Evolutionary conservation across 2,888 invertebrate genomes (phyloP).

Genomic region (Drosophila paucipuncta): DNA sequence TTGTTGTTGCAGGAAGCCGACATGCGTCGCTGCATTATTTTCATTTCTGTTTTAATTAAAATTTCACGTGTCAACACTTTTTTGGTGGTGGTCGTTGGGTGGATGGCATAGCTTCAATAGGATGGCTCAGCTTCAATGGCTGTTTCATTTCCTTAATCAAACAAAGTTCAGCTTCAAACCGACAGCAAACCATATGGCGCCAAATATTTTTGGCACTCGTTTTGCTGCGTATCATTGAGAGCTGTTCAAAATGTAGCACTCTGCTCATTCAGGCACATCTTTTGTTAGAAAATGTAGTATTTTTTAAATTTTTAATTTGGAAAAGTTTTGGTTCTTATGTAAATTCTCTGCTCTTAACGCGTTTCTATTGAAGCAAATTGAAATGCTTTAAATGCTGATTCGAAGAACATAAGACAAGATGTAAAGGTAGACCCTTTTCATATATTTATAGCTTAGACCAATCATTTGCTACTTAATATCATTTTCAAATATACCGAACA

Average conservation of each 20-base stretch:
- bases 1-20: constrained; percentile 17
- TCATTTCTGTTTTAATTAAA: constrained; percentile 77
- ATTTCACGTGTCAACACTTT: constrained; percentile 77
- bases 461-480: background rate
- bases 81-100: constrained; percentile 49
- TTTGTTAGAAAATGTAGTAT: background rate
- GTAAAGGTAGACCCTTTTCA: background rate
- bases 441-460: too few relatives aligned
- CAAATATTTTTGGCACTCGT: constrained; percentile 33
- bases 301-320: background rate
- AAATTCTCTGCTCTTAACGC: background rate
- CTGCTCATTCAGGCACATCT: constrained; percentile 24
- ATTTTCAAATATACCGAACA: background rate
- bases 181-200: background rate
- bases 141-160: constrained; percentile 61
- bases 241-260: constrained; percentile 24
- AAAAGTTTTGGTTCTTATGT: background rate
- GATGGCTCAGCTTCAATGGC: constrained; percentile 25
- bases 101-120: background rate
- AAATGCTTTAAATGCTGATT: background rate
- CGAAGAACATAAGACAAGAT: background rate
- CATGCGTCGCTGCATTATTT: constrained; percentile 44
- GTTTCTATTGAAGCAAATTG: background rate
- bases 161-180: constrained; percentile 13
- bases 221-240: constrained; percentile 27